Base-by-base conservation (phyloP, 2,113 vertebrate species). In the Menidia beryllina region DNA sequence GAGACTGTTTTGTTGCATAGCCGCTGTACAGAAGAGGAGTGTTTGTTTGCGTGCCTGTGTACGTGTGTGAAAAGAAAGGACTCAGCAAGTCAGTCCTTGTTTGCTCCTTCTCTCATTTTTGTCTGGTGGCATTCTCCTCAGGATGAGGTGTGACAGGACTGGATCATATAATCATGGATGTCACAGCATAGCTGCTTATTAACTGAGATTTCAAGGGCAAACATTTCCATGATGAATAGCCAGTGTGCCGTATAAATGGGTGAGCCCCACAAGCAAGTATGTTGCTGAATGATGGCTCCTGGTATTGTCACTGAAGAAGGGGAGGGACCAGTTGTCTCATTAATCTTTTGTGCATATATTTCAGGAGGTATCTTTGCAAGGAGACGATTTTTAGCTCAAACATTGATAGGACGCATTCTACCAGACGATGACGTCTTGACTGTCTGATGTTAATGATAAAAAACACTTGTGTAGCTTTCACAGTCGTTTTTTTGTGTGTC, bases 121-220 rank as follows among this genome's bases (percentile, higher is more conserved):
- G 86, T 90, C 81, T 87, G 79, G 83, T 85, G 84, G 84, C 83
- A 54, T 85, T 63, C 67, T 90, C 70, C 83, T 75, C 77, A 62
- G 82, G 78, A 89, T 89, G 72, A 85, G 76, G 81, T 84, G 72
- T 91, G 91, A 88, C 89, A 87, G 86, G 72, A 11, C 62, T 79
- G 83, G 87, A 84, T 91, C 87, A 87, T 90, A 79, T 89, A 89
- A 87, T 88, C 80, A 81, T 27, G 74, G 54, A 83, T 88, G 90
- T 90, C 89, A 87, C 30, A 63, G 76, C 86, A 78, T 81, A 85
- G 85, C 90, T 84, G 90, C 89, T 88, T 88, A 90, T 90, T 90
- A 91, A 81, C 85, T 51, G 82, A 68, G 79, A 85, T 86, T 90
- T 89, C 90, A 91, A 91, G 90, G 90, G 84, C 90, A 91, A 84